Evolutionary conservation across 2,113 vertebrate species (phyloP).

Genomic region (Paramisgurnus dabryanus): DNA sequence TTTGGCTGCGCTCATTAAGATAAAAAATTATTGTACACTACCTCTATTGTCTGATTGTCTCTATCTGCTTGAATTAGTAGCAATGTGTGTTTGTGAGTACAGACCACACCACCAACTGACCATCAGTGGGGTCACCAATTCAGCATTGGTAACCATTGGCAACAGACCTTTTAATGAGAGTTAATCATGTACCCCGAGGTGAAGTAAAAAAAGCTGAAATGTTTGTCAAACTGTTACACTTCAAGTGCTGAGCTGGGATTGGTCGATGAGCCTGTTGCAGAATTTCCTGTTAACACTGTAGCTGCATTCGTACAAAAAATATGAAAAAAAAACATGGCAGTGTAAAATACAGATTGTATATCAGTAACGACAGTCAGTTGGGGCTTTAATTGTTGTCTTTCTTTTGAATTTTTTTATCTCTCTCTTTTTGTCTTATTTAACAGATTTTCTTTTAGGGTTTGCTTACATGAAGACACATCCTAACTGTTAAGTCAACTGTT

Average conservation of each 20-base stretch:
- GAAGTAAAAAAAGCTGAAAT: constrained; percentile 67
- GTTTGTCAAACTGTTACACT: constrained; percentile 71
- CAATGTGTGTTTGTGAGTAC: constrained; percentile 17
- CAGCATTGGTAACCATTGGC: constrained; percentile 54
- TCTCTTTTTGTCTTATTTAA: constrained; percentile 16
- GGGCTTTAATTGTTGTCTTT: not conserved
- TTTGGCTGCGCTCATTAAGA: too few relatives aligned
- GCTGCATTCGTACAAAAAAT: constrained; percentile 73
- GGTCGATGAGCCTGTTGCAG: constrained; percentile 79
- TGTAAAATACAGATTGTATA: not conserved
- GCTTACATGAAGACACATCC: constrained; percentile 18
- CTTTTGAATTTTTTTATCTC: not conserved
- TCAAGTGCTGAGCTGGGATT: constrained; percentile 61
- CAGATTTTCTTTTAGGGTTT: not conserved
- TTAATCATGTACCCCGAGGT: constrained; percentile 79
- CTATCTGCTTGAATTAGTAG: not conserved
- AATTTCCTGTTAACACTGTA: constrained; percentile 81
- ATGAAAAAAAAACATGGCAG: not conserved
- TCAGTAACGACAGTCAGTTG: constrained; percentile 60
- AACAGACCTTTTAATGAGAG: constrained; percentile 72
- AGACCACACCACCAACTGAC: constrained; percentile 25
- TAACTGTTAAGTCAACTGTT: constrained; percentile 33
- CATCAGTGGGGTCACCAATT: constrained; percentile 45
- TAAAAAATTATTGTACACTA: not conserved
- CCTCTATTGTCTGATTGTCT: not conserved